phyloP scores from a whole-genome alignment of 2,888 invertebrate species.

The Erebia palarica region DNA sequence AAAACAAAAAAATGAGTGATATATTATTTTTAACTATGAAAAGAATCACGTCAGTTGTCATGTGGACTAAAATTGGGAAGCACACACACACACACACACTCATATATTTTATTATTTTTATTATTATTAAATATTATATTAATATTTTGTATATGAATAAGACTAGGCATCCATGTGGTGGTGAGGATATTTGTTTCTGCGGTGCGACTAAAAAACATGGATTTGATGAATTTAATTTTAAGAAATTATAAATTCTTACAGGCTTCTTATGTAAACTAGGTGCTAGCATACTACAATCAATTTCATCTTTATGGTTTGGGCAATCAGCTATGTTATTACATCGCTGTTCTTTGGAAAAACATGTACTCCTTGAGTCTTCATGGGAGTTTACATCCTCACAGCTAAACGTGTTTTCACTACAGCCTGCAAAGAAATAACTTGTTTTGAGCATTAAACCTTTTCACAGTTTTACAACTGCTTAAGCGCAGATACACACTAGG shows the following conservation, averaged over 20 bases:
- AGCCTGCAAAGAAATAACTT: slow-evolving; percentile 75
- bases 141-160: too few relatives aligned
- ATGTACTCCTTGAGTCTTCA: slow-evolving; percentile 73
- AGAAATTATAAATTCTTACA: slow-evolving; percentile 50
- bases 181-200: too few relatives aligned
- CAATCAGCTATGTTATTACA: slow-evolving; percentile 89
- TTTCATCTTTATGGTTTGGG: slow-evolving; percentile 88
- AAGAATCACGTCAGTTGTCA: neutral
- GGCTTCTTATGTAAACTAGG: slow-evolving; percentile 78
- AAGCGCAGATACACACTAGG: too few relatives aligned
- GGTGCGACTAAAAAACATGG: too few relatives aligned
- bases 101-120: too few relatives aligned
- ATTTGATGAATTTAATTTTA: neutral
- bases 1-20: neutral
- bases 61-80: too few relatives aligned
- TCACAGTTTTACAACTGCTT: too few relatives aligned
- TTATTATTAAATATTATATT: too few relatives aligned
- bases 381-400: slow-evolving; percentile 85
- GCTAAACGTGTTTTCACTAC: slow-evolving; percentile 84
- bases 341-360: slow-evolving; percentile 85
- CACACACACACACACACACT: too few relatives aligned
- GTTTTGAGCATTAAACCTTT: too few relatives aligned
- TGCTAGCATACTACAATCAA: slow-evolving; percentile 87
- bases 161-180: too few relatives aligned
- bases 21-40: neutral